phyloP scores from a whole-genome alignment of 2,888 invertebrate genomes.

The Pandemis corylana region DNA sequence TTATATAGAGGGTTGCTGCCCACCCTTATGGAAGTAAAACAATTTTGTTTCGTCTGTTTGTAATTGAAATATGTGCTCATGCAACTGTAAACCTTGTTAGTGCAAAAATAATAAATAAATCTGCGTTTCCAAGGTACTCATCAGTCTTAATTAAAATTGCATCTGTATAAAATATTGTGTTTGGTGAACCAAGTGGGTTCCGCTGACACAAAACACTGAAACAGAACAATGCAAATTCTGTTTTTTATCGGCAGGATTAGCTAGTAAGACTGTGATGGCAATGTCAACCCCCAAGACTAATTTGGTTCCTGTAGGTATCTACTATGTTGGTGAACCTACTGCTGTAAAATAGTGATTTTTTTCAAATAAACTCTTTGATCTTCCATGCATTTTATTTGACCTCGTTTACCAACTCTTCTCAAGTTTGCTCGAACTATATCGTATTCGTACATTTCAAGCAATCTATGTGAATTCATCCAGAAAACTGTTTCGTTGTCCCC shows the following conservation, averaged over 20 bases:
- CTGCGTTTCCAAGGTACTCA: no score
- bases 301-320: no score
- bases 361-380: slow-evolving; percentile 17
- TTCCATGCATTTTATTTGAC: slow-evolving; percentile 24
- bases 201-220: no score
- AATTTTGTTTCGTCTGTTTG: background rate
- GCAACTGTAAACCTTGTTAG: no score
- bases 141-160: background rate
- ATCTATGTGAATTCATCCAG: slow-evolving; percentile 37
- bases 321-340: background rate
- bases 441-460: slow-evolving; percentile 15
- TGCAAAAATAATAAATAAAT: no score
- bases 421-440: slow-evolving; percentile 23
- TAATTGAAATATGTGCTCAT: background rate
- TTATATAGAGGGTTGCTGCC: background rate
- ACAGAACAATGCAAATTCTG: no score
- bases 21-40: background rate
- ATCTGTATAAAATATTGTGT: background rate
- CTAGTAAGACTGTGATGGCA: no score
- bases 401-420: slow-evolving; percentile 4
- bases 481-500: slow-evolving; percentile 32
- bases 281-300: no score
- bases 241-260: no score
- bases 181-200: no score
- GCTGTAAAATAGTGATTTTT: background rate